phyloP scores from a whole-genome alignment of 1,140 invertebrate genomes.

The Calliphora vicina region DNA sequence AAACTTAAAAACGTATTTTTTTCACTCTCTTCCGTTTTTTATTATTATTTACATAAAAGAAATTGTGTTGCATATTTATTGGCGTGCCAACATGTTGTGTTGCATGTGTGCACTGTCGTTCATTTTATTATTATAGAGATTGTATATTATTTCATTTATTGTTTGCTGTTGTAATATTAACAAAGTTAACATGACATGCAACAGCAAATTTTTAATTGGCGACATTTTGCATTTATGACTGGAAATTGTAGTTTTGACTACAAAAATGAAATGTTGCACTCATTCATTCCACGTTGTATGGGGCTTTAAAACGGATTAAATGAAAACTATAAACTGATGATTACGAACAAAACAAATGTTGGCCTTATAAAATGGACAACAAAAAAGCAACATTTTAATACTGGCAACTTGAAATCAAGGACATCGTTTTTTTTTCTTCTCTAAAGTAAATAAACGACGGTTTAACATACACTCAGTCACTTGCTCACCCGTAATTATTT shows the following conservation, averaged over 20 bases:
- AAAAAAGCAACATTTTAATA: not conserved
- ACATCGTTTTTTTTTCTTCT: not conserved
- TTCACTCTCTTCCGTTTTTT: no score
- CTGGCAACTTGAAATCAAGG: not conserved
- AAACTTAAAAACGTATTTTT: not conserved
- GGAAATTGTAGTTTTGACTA: slow-evolving; percentile 13
- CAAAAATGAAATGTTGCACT: not conserved
- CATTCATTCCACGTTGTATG: not conserved
- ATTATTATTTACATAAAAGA: no score
- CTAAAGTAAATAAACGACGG: not conserved
- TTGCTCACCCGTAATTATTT: not conserved
- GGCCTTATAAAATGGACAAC: not conserved
- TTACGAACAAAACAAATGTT: not conserved
- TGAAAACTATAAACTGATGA: not conserved
- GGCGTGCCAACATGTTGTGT: slow-evolving; percentile 1
- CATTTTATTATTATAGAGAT: not conserved
- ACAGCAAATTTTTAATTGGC: slow-evolving; percentile 31
- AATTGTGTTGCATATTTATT: slow-evolving; percentile 33
- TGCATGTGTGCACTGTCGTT: not conserved
- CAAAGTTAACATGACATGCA: slow-evolving; percentile 34
- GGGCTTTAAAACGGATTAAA: not conserved
- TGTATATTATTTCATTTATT: not conserved
- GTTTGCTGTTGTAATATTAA: slow-evolving; percentile 22
- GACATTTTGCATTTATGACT: slow-evolving; percentile 30
- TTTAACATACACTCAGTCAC: not conserved